Evolutionary conservation across 2,888 invertebrate species (phyloP).

Genomic region (Mythimna albipuncta): DNA sequence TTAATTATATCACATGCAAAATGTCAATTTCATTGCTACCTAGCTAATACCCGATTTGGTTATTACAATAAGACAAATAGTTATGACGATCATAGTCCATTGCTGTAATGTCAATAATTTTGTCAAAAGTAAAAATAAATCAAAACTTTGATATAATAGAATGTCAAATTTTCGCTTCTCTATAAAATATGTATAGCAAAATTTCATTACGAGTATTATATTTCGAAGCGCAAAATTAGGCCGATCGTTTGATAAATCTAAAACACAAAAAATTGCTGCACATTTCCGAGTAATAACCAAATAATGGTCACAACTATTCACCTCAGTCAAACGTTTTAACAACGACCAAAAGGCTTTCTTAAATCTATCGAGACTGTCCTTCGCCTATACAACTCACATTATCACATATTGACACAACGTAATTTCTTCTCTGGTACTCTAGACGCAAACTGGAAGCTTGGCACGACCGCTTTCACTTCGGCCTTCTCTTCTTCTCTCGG

Average conservation of each 20-base stretch:
- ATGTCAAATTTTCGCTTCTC: constrained; percentile 14
- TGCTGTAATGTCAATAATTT: constrained; percentile 14
- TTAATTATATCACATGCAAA: constrained; percentile 56
- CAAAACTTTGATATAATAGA: constrained; percentile 5
- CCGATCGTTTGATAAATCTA: constrained; percentile 24
- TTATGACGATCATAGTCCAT: constrained; percentile 46
- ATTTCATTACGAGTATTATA: constrained; percentile 29
- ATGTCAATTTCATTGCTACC: constrained; percentile 53
- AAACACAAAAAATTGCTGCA: constrained; percentile 15
- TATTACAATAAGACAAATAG: constrained; percentile 57
- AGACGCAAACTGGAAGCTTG: constrained; percentile 93
- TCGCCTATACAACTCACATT: constrained; percentile 30
- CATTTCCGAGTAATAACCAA: constrained; percentile 25
- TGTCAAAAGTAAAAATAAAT: constrained; percentile 18
- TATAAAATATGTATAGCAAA: constrained; percentile 29
- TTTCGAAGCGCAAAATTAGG: constrained; percentile 34
- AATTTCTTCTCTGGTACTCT: constrained; percentile 93
- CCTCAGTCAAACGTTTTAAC: constrained; percentile 42
- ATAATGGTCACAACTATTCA: constrained; percentile 58
- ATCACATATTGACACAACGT: constrained; percentile 95
- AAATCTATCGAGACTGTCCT: constrained; percentile 50
- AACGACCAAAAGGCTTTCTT: constrained; percentile 34
- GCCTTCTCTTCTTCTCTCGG: constrained; percentile 76
- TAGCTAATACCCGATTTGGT: constrained; percentile 59
- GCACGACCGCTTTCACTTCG: constrained; percentile 83